phyloP scores from a whole-genome alignment of 2,888 invertebrate species.

The Pimpla rufipes region DNA sequence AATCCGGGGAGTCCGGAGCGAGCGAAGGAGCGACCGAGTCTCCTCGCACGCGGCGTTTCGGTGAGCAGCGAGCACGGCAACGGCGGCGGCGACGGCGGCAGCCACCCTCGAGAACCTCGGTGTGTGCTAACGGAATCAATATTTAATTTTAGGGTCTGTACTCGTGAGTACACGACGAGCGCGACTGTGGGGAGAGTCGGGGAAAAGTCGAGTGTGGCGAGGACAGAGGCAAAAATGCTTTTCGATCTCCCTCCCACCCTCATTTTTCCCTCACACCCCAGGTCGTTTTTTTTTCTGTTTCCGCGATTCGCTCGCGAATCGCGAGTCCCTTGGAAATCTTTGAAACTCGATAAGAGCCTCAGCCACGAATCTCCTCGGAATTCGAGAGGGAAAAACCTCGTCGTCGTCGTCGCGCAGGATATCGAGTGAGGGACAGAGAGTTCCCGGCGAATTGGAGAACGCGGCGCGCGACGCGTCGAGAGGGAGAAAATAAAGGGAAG shows the following conservation, averaged over 20 bases:
- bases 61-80: background rate
- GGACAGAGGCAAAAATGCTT: conserved; percentile 34
- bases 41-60: conserved; percentile 1
- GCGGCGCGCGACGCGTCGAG: conserved; percentile 19
- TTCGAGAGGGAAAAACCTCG: conserved; percentile 50
- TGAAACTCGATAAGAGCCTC: conserved; percentile 74
- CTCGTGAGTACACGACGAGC: conserved; percentile 8
- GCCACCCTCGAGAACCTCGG: conserved; percentile 2
- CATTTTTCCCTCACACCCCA: background rate
- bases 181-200: background rate
- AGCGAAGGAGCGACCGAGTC: conserved; percentile 9
- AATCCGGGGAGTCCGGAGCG: background rate
- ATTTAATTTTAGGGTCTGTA: conserved; percentile 77
- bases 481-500: conserved; percentile 4
- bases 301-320: conserved; percentile 31
- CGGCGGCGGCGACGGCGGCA: background rate
- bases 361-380: conserved; percentile 58
- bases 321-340: conserved; percentile 71
- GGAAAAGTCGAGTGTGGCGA: conserved; percentile 3
- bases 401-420: too few relatives aligned
- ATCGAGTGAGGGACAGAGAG: conserved; percentile 5
- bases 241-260: conserved; percentile 2
- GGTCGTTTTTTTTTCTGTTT: conserved; percentile 55
- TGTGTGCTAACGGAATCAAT: conserved; percentile 75
- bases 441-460: background rate